Percentiles rank a stretch among this genome's conserved stretches.
These are phyloP conservation scores for Nymphalis io DNA, from an alignment of 1,140 invertebrate genomes.

Conservation along the genomic window DNA sequence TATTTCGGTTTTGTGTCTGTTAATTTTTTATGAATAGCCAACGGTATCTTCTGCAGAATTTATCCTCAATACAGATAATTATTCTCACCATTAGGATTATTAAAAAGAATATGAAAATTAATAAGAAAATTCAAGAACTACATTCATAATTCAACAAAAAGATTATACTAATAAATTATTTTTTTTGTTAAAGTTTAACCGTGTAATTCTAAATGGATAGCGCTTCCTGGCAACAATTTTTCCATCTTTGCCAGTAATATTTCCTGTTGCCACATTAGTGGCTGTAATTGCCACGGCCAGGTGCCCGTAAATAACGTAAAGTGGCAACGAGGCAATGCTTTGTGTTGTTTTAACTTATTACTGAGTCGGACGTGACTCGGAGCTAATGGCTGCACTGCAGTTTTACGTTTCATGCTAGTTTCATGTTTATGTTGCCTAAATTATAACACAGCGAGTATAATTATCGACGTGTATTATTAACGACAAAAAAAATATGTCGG, in stretches of 20 bases:
- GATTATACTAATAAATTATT: too few relatives aligned
- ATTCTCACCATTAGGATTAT: not conserved
- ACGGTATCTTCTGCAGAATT: conserved; percentile 1
- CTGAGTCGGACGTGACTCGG: conserved; percentile 28
- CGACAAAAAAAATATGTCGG: not conserved
- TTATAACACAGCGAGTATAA: not conserved
- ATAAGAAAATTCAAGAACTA: too few relatives aligned
- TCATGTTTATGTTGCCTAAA: conserved; percentile 9
- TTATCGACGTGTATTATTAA: not conserved
- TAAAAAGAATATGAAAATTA: not conserved
- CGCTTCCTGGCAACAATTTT: conserved; percentile 35
- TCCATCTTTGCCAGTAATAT: conserved; percentile 42
- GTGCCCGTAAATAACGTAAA: conserved; percentile 52
- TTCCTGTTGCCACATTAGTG: conserved; percentile 58
- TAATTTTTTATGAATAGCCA: conserved; percentile 12
- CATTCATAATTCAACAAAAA: too few relatives aligned
- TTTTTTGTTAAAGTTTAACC: not conserved
- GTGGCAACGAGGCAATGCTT: conserved; percentile 34
- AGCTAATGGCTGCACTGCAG: conserved; percentile 20
- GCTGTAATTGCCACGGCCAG: conserved; percentile 52
- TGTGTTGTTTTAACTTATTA: conserved; percentile 38
- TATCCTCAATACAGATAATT: not conserved
- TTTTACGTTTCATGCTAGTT: conserved; percentile 10
- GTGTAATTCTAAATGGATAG: conserved; percentile 8
- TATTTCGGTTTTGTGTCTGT: conserved; percentile 13